Conservation (phyloP, 2,888 invertebrate species). For the Noctua fimbriata region DNA sequence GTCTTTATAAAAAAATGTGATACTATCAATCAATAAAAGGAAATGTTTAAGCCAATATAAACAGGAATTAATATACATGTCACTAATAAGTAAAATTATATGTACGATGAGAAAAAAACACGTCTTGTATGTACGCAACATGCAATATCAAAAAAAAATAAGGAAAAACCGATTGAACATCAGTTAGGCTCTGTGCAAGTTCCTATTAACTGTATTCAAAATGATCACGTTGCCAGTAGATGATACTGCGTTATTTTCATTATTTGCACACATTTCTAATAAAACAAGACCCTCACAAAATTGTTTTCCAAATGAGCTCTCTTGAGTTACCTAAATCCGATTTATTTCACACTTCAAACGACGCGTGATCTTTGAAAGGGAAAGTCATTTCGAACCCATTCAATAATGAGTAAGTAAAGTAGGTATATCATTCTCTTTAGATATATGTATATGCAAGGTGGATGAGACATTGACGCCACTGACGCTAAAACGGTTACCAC, state of each 20-base stretch:
- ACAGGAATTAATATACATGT: too few species aligned
- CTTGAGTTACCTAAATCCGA: constrained; percentile 2
- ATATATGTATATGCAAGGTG: not conserved
- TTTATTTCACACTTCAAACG: constrained; percentile 12
- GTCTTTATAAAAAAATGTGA: too few species aligned
- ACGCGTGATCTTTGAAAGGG: constrained; percentile 24
- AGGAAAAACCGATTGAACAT: not conserved
- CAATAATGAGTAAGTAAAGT: not conserved
- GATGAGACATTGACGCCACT: not conserved
- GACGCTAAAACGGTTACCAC: too few species aligned
- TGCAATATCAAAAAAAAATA: not conserved
- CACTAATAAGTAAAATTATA: not conserved
- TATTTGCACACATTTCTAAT: not conserved
- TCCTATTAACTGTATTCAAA: not conserved
- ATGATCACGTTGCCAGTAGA: not conserved
- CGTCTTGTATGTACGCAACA: too few species aligned
- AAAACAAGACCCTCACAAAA: not conserved
- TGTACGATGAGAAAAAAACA: not conserved
- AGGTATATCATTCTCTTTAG: not conserved
- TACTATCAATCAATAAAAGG: not conserved
- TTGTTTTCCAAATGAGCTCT: too few species aligned
- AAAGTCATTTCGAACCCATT: constrained; percentile 22
- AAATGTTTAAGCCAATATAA: not conserved
- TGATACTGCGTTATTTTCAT: not conserved
- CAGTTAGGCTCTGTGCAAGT: not conserved